These are phyloP conservation scores for Aegypius monachus DNA, from an alignment of 2,113 vertebrate species.

Conservation along the genomic window DNA sequence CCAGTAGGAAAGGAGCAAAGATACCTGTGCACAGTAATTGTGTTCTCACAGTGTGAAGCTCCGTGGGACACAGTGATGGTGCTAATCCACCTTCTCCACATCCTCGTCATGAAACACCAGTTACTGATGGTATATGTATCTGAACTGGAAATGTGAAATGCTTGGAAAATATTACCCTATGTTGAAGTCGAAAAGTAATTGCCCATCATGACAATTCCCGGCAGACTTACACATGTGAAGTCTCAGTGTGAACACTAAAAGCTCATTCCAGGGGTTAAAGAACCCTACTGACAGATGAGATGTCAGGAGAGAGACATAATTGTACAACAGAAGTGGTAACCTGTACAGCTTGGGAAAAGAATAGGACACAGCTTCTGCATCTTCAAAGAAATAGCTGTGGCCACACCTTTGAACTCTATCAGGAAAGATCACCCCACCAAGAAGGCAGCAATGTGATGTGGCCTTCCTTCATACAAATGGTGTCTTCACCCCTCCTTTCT, in stretches of 20 bases:
- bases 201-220: not conserved
- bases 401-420: constrained; percentile 4
- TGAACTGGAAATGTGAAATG: not conserved
- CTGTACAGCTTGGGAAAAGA: not conserved
- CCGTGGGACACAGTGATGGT: not conserved
- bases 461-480: not conserved
- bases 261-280: not conserved
- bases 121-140: not conserved
- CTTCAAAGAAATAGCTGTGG: not conserved
- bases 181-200: not conserved
- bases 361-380: not conserved
- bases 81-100: not conserved
- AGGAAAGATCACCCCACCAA: not conserved
- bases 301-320: constrained; percentile 7
- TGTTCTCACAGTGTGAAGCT: not conserved
- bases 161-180: not conserved
- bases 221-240: not conserved
- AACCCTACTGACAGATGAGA: not conserved
- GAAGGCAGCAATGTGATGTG: not conserved
- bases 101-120: not conserved
- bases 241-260: not conserved
- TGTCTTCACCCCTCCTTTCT: not conserved
- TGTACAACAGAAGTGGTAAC: not conserved
- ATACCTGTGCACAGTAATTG: not conserved
- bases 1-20: not conserved